Conservation (phyloP, 2,888 invertebrate species). For the Clanis bilineata region DNA sequence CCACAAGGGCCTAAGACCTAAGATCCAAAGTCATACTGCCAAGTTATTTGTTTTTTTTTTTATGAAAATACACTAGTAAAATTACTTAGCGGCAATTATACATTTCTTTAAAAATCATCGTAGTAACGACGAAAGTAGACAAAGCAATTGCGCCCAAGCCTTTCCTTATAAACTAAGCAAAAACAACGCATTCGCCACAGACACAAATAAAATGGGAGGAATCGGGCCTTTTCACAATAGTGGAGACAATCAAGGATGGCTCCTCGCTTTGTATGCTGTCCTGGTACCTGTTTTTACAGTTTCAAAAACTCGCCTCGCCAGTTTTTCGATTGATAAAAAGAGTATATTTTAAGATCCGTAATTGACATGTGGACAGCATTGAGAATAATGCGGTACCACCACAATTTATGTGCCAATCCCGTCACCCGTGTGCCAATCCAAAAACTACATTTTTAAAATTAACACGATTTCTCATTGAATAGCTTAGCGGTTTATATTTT, state of each 20-base stretch:
- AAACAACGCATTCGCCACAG: slow-evolving; percentile 6
- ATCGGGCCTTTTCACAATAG: slow-evolving; percentile 4
- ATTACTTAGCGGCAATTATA: background rate
- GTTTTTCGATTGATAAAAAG: slow-evolving; percentile 6
- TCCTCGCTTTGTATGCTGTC: background rate
- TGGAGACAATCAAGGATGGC: slow-evolving; percentile 5
- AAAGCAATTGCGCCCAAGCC: background rate
- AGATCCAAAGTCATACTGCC: too few relatives aligned
- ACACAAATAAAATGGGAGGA: slow-evolving; percentile 13
- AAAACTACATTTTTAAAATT: background rate
- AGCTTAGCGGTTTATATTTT: background rate
- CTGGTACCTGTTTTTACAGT: slow-evolving; percentile 8
- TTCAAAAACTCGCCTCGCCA: background rate
- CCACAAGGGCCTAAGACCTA: too few relatives aligned
- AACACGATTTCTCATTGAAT: background rate
- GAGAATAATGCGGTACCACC: background rate
- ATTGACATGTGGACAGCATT: background rate
- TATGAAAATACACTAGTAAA: too few relatives aligned
- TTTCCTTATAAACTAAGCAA: slow-evolving; percentile 8
- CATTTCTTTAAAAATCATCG: background rate
- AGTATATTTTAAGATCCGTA: background rate
- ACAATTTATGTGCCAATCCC: background rate
- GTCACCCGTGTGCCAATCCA: too few relatives aligned
- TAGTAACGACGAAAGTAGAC: background rate
- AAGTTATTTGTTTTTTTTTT: too few relatives aligned